Evolutionary conservation across 2,113 vertebrate genomes (phyloP).

Genomic region (Clarias macrocephalus): DNA sequence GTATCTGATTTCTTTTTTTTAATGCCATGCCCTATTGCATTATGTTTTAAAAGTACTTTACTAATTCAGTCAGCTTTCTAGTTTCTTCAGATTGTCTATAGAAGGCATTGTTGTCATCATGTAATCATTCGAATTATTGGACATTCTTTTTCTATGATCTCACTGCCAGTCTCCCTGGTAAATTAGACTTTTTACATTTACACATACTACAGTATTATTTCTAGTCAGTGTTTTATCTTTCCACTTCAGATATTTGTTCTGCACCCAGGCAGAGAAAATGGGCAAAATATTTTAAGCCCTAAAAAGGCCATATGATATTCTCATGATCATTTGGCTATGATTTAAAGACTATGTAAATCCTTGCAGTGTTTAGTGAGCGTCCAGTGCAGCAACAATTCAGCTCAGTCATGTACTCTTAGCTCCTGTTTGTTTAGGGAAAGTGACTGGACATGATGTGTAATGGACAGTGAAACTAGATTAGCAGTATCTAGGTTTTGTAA

Average conservation of each 20-base stretch:
- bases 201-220: background rate
- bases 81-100: background rate
- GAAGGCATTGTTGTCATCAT: constrained; percentile 2
- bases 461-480: background rate
- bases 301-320: constrained; percentile 68
- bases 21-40: background rate
- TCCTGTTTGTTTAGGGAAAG: background rate
- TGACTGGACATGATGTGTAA: background rate
- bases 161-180: background rate
- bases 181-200: constrained; percentile 2
- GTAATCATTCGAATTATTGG: background rate
- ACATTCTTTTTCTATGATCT: background rate
- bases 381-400: constrained; percentile 58
- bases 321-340: constrained; percentile 61
- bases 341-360: constrained; percentile 68
- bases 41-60: background rate
- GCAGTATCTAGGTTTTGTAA: constrained; percentile 12
- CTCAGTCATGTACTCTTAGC: constrained; percentile 17
- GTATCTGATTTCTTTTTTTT: background rate
- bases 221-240: constrained; percentile 48
- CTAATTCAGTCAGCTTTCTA: background rate
- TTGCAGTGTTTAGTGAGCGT: constrained; percentile 68
- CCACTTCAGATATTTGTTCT: constrained; percentile 49
- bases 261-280: constrained; percentile 57
- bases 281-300: constrained; percentile 64